phyloP scores from a whole-genome alignment of 2,113 vertebrate genomes.

The Microtus oregoni region DNA sequence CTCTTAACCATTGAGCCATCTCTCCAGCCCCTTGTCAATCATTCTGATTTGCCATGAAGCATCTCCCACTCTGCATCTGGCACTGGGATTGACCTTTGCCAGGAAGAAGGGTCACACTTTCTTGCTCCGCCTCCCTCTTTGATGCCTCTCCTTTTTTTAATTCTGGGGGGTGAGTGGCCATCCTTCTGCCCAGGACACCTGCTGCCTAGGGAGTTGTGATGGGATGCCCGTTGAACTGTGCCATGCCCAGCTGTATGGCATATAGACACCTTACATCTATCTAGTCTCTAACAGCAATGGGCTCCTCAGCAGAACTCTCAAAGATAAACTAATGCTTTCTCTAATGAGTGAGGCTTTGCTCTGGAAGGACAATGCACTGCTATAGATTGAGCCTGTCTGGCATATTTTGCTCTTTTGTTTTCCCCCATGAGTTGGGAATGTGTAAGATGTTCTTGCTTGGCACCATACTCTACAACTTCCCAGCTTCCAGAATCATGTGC shows the following conservation, averaged over 20 bases:
- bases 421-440: neutral
- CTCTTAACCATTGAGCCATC: neutral
- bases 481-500: neutral
- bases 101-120: neutral
- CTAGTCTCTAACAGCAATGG: neutral
- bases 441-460: neutral
- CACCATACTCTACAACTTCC: neutral
- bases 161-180: neutral
- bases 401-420: neutral
- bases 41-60: neutral
- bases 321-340: neutral
- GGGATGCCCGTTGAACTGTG: neutral
- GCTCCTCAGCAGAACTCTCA: neutral
- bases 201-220: neutral
- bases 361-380: neutral
- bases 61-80: neutral
- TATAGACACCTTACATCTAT: neutral
- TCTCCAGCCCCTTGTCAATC: neutral
- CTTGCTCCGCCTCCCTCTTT: rapidly evolving
- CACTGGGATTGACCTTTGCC: neutral
- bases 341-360: neutral
- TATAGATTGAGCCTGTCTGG: neutral
- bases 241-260: neutral
- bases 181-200: neutral
- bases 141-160: neutral